Base-by-base conservation (phyloP, 2,888 invertebrate species). In the Neoscelio sp. region DNA sequence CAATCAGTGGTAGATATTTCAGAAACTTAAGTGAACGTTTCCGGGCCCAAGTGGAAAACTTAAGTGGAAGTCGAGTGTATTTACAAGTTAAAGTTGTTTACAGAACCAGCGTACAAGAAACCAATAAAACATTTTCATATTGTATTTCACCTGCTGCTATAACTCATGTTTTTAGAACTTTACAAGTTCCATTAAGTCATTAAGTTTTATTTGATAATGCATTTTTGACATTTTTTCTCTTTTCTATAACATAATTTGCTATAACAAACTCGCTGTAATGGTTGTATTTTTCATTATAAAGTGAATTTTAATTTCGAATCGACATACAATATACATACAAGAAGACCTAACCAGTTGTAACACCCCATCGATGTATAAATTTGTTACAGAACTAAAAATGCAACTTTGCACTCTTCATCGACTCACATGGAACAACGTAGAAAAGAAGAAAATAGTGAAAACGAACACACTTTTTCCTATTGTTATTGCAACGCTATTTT, bases 141-240 rank as follows among this genome's bases (percentile, higher is more conserved):
- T 17, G 13, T 33, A 15, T 2, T 33, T 12, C 52, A 42, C 10
- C 7, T 44, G n/a, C n/a, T n/a, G n/a, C n/a, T n/a, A n/a, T n/a
- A n/a, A n/a, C n/a, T n/a, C n/a, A n/a, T n/a, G n/a, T n/a, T n/a
- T n/a, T n/a, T n/a, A n/a, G n/a, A 42, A 44, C 13, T 28, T 17
- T n/a, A 35, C 38, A 20, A 8, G 8, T 26, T 70, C 58, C 40
- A 70, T 48, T 15, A 48, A 26, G 13, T 6, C 28, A 50, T 70
- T 48, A 70, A 70, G 38, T 58, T 48, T 38, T 12, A 7, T 40
- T 70, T 58, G 23, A 70, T 58, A 46, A 58, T 48, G 40, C 58
- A 40, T 48, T 68, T 58, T 38, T 26, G 44, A 58, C 58, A 26
- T 30, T 48, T 68, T 44, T 68, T 68, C 68, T 56, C 68, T 56